Conservation (phyloP, 1,140 invertebrate species). For the Caenorhabditis brenneri region DNA sequence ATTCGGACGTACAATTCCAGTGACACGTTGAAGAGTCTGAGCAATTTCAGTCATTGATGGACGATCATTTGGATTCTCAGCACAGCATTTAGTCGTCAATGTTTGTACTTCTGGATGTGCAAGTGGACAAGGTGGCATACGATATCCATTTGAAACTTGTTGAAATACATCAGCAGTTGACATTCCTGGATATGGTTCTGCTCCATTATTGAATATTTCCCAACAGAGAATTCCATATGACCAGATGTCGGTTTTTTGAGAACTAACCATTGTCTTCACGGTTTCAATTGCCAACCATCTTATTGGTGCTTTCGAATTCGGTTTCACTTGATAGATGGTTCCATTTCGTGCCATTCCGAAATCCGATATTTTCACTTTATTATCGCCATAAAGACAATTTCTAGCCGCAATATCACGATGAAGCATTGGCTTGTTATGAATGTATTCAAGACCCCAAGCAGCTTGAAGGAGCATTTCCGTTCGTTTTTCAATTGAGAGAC, state of each 20-base stretch:
- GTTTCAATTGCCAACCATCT: slow-evolving; percentile 6
- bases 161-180: slow-evolving; percentile 38
- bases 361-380: slow-evolving; percentile 4
- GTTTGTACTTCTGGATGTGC: not conserved
- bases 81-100: slow-evolving; percentile 10
- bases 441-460: slow-evolving; percentile 5
- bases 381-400: slow-evolving; percentile 36
- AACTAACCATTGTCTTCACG: slow-evolving; percentile 11
- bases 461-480: not conserved
- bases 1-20: not conserved
- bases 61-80: slow-evolving; percentile 53
- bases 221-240: slow-evolving; percentile 43
- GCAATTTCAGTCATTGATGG: slow-evolving; percentile 46
- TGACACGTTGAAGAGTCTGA: slow-evolving; percentile 14
- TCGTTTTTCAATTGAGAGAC: not conserved
- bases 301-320: not conserved
- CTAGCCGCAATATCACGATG: slow-evolving; percentile 35
- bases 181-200: slow-evolving; percentile 56
- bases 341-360: not conserved
- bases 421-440: slow-evolving; percentile 16
- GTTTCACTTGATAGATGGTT: slow-evolving; percentile 12
- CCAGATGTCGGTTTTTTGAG: slow-evolving; percentile 37
- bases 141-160: slow-evolving; percentile 43
- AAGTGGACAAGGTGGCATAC: slow-evolving; percentile 7
- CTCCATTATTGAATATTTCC: slow-evolving; percentile 48